Percentiles rank a stretch among this genome's conserved stretches.
Evolutionary conservation across 2,113 vertebrate species (phyloP).

Genomic region (Misgurnus mizolepis): DNA sequence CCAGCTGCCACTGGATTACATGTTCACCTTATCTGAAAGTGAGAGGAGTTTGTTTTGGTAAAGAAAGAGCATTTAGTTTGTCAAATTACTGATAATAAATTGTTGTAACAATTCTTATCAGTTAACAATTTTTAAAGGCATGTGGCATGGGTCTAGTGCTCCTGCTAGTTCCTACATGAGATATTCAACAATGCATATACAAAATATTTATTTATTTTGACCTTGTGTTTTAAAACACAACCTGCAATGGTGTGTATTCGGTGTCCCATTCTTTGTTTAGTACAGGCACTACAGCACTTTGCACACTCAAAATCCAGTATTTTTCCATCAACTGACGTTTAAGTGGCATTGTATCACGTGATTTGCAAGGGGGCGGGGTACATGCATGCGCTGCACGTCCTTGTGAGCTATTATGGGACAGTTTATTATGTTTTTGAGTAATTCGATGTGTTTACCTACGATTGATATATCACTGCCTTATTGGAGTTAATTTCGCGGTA

Average conservation of each 20-base stretch:
- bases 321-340: conserved; percentile 83
- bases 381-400: conserved; percentile 1
- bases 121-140: conserved; percentile 5
- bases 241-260: neutral
- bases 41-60: conserved; percentile 6
- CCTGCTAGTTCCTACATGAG: neutral
- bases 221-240: neutral
- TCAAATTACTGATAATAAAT: neutral
- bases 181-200: neutral
- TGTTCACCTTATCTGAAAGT: neutral
- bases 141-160: neutral
- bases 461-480: neutral
- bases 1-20: neutral
- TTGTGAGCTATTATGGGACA: neutral
- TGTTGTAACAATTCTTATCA: conserved; percentile 7
- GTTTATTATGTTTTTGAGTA: neutral
- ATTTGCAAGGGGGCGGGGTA: conserved; percentile 20
- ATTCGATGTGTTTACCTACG: conserved; percentile 6
- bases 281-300: conserved; percentile 32
- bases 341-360: conserved; percentile 78
- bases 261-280: conserved; percentile 47
- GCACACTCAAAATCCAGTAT: conserved; percentile 80
- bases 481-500: conserved; percentile 2
- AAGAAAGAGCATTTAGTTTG: neutral
- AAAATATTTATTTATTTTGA: neutral